phyloP scores from a whole-genome alignment of 2,888 invertebrate genomes.

The Orchesellides sinensis region DNA sequence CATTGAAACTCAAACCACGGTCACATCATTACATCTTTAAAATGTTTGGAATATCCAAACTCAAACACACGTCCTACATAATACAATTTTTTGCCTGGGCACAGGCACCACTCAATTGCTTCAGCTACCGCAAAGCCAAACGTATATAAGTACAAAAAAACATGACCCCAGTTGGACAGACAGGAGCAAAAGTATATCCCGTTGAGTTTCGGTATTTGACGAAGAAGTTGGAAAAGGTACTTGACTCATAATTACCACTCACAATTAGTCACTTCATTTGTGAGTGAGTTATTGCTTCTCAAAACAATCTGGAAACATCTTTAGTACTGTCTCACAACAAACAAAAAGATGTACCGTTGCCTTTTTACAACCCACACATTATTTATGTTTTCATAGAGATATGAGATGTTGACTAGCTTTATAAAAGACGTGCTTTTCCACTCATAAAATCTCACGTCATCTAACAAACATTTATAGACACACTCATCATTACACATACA shows the following conservation, averaged over 20 bases:
- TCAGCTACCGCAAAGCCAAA: background rate
- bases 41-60: too few relatives aligned
- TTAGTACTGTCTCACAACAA: background rate
- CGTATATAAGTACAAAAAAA: background rate
- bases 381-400: background rate
- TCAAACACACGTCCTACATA: too few relatives aligned
- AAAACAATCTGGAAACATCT: background rate
- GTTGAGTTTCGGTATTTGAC: background rate
- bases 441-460: too few relatives aligned
- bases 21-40: too few relatives aligned
- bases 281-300: conserved; percentile 12
- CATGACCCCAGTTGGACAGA: background rate
- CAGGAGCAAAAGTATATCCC: background rate
- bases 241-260: conserved; percentile 15
- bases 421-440: too few relatives aligned
- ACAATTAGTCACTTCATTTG: conserved; percentile 21
- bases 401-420: background rate
- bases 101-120: too few relatives aligned
- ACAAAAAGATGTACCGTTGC: conserved; percentile 23
- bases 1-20: background rate
- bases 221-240: background rate
- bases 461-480: too few relatives aligned
- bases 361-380: background rate
- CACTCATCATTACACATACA: too few relatives aligned
- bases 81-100: too few relatives aligned